These are phyloP conservation scores for Phrynosoma platyrhinos DNA, from an alignment of 2,113 vertebrate species.

Conservation along the genomic window DNA sequence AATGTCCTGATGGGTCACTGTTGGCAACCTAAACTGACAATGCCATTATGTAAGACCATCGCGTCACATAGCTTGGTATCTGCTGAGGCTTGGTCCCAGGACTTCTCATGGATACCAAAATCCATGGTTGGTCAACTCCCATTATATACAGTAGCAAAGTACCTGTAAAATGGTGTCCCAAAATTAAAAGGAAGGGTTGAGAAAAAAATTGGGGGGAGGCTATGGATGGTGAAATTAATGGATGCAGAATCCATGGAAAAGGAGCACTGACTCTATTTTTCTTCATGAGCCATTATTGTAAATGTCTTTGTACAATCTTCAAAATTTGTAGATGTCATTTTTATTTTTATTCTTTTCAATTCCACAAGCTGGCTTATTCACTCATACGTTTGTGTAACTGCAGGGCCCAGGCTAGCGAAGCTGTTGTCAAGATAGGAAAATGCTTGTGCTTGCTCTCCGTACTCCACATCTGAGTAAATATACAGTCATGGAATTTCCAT, in stretches of 20 bases:
- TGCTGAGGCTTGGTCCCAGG: no score
- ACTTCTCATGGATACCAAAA: no score
- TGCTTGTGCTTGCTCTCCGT: neutral
- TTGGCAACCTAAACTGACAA: neutral
- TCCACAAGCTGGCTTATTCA: neutral
- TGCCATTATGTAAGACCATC: neutral
- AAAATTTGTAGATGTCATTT: neutral
- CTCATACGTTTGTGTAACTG: conserved; percentile 21
- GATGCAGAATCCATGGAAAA: no score
- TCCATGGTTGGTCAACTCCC: no score
- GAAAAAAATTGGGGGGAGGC: no score
- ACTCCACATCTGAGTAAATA: neutral
- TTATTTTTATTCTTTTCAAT: neutral
- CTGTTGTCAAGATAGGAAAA: neutral
- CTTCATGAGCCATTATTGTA: neutral
- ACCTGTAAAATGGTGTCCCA: no score
- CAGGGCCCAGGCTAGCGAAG: conserved; percentile 16
- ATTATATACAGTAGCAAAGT: no score
- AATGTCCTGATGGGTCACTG: neutral
- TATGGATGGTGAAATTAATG: no score
- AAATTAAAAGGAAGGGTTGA: no score
- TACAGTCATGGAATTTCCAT: neutral
- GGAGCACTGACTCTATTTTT: no score
- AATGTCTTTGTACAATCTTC: neutral
- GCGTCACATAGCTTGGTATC: neutral